Percentiles rank a stretch among this genome's conserved stretches.
Conservation (phyloP, 2,888 invertebrate genomes). For the Micropterix aruncella region DNA sequence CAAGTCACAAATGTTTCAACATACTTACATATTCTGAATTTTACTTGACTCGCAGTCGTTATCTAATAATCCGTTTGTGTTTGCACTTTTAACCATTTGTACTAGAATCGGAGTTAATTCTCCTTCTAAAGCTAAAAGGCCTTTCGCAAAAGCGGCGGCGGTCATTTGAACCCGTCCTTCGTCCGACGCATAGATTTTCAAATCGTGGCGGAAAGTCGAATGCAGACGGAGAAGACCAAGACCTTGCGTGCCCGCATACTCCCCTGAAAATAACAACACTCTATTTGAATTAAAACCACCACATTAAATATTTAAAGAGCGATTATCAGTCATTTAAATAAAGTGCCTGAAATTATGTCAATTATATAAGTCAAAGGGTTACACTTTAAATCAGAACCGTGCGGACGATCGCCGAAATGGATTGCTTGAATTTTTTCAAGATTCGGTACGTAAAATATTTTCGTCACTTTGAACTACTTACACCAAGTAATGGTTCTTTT, state of each 20-base stretch:
- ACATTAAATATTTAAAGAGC: too few species aligned
- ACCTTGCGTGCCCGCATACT: slow-evolving; percentile 88
- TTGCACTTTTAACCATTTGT: slow-evolving; percentile 99
- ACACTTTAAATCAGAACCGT: too few species aligned
- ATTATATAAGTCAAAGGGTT: too few species aligned
- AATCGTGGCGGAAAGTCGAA: slow-evolving; percentile 96
- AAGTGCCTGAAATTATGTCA: too few species aligned
- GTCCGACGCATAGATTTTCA: slow-evolving; percentile 99
- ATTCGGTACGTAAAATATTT: too few species aligned
- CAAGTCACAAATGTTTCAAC: too few species aligned
- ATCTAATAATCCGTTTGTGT: slow-evolving; percentile 94
- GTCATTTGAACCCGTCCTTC: slow-evolving; percentile 99
- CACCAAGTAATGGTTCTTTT: too few species aligned
- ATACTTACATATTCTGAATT: slow-evolving; percentile 85
- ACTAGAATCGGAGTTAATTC: slow-evolving; percentile 97
- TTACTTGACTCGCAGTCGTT: slow-evolving; percentile 97
- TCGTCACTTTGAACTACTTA: too few species aligned
- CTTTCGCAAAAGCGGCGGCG: slow-evolving; percentile 98
- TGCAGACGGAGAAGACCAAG: slow-evolving; percentile 86
- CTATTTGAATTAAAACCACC: too few species aligned
- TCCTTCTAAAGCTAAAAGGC: slow-evolving; percentile 91
- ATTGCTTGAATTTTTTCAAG: too few species aligned
- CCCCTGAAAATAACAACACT: slow-evolving; percentile 38
- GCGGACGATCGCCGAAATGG: too few species aligned
- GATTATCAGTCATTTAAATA: too few species aligned